These are phyloP conservation scores for Cynocephalus volans DNA, from an alignment of 2,113 vertebrate species.

Conservation along the genomic window DNA sequence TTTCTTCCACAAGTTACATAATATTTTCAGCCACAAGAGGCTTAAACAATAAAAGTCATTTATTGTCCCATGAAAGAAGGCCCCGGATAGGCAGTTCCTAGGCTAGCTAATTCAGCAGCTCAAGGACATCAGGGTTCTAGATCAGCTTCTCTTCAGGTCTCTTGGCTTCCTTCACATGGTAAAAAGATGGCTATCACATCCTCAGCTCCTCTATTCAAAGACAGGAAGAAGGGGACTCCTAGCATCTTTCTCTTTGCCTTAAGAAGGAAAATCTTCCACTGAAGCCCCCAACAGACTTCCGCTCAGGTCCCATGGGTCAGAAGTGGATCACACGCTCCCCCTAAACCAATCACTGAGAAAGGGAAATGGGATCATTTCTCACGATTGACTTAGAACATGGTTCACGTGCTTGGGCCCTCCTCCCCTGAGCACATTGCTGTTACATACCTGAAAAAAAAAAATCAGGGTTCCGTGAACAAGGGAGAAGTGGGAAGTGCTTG, in stretches of 20 bases:
- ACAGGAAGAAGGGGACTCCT: neutral
- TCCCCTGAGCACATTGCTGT: neutral
- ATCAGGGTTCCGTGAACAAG: neutral
- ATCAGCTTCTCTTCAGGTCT: neutral
- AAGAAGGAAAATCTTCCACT: conserved; percentile 50
- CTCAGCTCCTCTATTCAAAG: neutral
- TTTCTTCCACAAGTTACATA: conserved; percentile 33
- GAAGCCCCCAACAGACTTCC: neutral
- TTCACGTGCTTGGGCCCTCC: neutral
- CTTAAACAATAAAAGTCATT: conserved; percentile 33
- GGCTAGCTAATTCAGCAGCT: conserved; percentile 29
- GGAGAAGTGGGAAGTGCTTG: neutral
- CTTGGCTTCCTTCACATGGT: conserved; percentile 8
- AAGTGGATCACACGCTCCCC: conserved; percentile 9
- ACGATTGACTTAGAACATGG: neutral
- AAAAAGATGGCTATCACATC: conserved; percentile 25
- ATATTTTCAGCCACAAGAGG: conserved; percentile 35
- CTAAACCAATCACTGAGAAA: conserved; percentile 43
- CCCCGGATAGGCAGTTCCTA: neutral
- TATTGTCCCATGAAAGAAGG: neutral
- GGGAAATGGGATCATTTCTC: neutral
- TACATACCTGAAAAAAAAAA: neutral
- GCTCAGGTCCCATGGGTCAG: neutral
- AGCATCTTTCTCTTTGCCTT: neutral
- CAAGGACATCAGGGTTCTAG: neutral